Conservation (phyloP, 2,113 vertebrate genomes). For the Chloroceryle aenea region DNA sequence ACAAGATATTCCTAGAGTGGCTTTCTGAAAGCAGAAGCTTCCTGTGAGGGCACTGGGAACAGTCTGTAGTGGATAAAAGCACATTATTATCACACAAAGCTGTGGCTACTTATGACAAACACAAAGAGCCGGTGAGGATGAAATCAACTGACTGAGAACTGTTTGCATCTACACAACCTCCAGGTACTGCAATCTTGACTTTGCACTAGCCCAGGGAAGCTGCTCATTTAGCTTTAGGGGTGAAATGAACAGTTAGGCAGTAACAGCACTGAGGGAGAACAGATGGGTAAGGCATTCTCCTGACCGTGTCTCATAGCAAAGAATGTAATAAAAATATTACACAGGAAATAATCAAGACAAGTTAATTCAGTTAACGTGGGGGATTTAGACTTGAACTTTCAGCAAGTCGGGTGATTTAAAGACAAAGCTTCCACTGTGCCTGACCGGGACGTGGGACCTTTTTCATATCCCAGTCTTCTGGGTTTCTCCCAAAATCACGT, state of each 20-base stretch:
- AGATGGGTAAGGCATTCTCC: accelerated
- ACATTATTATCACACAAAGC: background rate
- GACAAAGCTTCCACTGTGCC: background rate
- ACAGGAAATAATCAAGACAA: background rate
- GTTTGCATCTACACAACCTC: background rate
- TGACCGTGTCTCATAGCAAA: background rate
- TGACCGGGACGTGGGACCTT: background rate
- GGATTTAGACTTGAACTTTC: background rate
- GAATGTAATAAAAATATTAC: background rate
- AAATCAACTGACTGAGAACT: background rate
- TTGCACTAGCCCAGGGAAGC: background rate
- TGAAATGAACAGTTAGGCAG: background rate
- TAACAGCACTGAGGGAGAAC: background rate
- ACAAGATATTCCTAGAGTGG: background rate
- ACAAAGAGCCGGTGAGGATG: background rate
- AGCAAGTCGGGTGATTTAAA: background rate
- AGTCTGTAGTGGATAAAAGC: background rate
- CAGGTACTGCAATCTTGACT: background rate
- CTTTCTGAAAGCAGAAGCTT: background rate
- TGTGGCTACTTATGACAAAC: background rate
- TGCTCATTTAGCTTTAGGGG: background rate
- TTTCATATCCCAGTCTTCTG: background rate
- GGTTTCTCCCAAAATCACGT: background rate
- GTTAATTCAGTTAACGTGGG: background rate
- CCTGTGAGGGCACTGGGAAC: background rate